phyloP scores from a whole-genome alignment of 2,113 vertebrate species.

The Lonchura striata region DNA sequence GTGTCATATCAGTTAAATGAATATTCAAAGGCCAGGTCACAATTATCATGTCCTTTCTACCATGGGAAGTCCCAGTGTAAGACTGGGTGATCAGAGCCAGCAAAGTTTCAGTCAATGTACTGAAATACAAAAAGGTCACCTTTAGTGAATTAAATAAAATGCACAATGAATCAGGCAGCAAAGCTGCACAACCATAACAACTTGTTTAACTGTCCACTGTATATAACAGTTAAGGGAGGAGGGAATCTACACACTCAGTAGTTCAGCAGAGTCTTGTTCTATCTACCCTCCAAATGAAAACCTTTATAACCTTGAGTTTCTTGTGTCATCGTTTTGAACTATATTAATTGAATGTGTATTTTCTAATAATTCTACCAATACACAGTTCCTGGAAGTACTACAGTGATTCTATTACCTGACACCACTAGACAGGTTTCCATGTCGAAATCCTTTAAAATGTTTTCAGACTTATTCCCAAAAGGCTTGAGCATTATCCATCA shows the following conservation, averaged over 20 bases:
- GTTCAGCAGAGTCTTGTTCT: neutral
- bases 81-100: neutral
- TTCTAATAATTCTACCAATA: neutral
- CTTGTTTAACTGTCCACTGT: conserved; percentile 5
- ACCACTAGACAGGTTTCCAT: neutral
- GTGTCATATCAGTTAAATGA: neutral
- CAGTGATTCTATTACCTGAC: neutral
- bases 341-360: neutral
- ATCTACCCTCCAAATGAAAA: neutral
- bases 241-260: neutral
- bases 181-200: neutral
- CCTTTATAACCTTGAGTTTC: neutral
- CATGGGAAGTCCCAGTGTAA: neutral
- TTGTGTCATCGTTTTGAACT: neutral
- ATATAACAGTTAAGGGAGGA: neutral
- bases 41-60: neutral
- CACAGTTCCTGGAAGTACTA: neutral
- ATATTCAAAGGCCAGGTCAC: neutral
- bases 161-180: conserved; percentile 49
- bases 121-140: conserved; percentile 55
- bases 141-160: conserved; percentile 60
- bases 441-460: neutral
- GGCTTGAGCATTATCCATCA: neutral
- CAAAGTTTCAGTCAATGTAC: neutral
- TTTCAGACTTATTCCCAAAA: neutral